Conservation (phyloP, 1,140 invertebrate species). For the Apis cerana region DNA sequence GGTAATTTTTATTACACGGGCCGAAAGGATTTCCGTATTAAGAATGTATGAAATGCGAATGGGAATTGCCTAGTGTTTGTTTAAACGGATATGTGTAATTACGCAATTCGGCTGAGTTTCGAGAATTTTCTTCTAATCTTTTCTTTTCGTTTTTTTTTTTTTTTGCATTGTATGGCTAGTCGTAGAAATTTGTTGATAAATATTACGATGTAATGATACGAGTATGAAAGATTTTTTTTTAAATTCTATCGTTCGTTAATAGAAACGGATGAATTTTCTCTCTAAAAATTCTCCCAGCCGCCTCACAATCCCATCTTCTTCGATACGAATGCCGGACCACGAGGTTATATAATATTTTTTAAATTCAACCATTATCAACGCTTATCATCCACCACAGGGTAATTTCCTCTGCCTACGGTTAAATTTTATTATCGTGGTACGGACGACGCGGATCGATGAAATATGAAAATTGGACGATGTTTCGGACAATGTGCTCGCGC, state of each 20-base stretch:
- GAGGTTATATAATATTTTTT: not conserved
- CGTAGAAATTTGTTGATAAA: too few relatives aligned
- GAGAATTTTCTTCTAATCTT: not conserved
- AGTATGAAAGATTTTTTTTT: too few relatives aligned
- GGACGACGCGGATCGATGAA: constrained; percentile 75
- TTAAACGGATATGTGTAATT: not conserved
- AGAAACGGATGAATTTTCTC: not conserved
- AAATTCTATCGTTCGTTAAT: not conserved
- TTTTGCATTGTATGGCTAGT: too few relatives aligned
- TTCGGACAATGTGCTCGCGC: constrained; percentile 49
- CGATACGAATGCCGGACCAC: not conserved
- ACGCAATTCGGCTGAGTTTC: not conserved
- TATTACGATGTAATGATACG: too few relatives aligned
- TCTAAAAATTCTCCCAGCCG: too few relatives aligned
- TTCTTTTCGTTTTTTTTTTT: too few relatives aligned
- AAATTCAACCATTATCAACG: not conserved
- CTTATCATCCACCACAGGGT: too few relatives aligned
- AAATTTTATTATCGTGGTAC: too few relatives aligned
- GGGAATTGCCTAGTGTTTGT: not conserved
- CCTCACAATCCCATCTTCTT: constrained; percentile 12
- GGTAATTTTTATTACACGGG: not conserved
- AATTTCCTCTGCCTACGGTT: not conserved
- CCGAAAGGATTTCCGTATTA: not conserved
- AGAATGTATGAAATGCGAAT: not conserved
- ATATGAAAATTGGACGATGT: constrained; percentile 80